phyloP scores from a whole-genome alignment of 2,113 vertebrate species.

The Scomber colias region DNA sequence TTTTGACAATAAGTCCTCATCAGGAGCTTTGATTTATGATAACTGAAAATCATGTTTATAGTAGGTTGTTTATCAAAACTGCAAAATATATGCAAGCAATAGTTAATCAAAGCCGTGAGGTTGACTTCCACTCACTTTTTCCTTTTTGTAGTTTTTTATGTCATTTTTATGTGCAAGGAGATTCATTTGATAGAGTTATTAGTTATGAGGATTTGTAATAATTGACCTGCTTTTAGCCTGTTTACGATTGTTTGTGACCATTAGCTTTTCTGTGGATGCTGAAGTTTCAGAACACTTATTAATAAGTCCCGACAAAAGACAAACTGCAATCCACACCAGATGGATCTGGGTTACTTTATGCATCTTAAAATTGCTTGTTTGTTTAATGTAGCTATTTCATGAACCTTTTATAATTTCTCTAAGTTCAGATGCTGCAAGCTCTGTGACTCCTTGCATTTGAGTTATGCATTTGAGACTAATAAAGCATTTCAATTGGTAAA shows the following conservation, averaged over 20 bases:
- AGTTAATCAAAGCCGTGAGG: not conserved
- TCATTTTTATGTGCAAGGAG: no score
- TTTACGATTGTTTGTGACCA: not conserved
- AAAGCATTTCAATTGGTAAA: no score
- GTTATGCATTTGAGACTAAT: no score
- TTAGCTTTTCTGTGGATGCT: not conserved
- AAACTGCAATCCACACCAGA: no score
- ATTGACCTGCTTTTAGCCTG: not conserved
- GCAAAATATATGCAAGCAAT: not conserved
- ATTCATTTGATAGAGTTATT: no score
- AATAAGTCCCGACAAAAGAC: no score
- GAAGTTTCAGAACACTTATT: not conserved
- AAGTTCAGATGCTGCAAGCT: no score
- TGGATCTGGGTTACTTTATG: no score
- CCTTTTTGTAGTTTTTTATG: not conserved
- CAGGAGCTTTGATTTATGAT: not conserved
- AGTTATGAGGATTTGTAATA: not conserved
- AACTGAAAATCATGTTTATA: not conserved
- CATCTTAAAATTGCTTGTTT: no score
- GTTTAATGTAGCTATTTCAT: no score
- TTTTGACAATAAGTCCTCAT: not conserved
- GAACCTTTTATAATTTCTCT: no score
- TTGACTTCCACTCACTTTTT: not conserved
- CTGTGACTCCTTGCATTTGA: no score
- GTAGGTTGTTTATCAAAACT: not conserved